Conservation (phyloP, 2,113 vertebrate genomes). For the Taxidea taxus region DNA sequence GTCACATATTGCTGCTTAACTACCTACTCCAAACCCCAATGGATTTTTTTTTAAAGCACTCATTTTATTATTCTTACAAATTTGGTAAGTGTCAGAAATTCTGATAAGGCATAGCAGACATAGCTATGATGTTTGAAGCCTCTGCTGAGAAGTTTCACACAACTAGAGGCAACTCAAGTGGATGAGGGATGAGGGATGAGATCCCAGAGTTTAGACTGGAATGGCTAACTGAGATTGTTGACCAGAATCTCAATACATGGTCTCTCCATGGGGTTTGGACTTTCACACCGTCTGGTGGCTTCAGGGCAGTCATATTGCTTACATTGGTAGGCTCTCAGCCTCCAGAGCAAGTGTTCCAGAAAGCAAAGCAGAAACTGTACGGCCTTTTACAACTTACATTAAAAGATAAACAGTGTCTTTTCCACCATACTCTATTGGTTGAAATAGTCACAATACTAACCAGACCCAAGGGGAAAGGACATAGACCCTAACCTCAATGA, state of each 20-base stretch:
- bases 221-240: too few relatives aligned
- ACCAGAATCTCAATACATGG: neutral
- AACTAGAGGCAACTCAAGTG: too few relatives aligned
- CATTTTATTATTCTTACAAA: neutral
- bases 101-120: neutral
- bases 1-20: neutral
- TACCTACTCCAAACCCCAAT: neutral
- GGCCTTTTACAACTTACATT: too few relatives aligned
- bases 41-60: neutral
- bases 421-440: too few relatives aligned
- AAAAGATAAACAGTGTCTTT: neutral
- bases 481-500: neutral
- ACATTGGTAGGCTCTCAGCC: neutral
- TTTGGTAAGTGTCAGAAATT: neutral
- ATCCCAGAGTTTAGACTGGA: neutral
- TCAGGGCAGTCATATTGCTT: neutral
- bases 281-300: neutral
- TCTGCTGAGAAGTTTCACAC: neutral
- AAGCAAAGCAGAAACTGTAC: neutral
- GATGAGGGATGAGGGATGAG: rapidly evolving
- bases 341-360: neutral
- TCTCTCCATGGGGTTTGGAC: too few relatives aligned
- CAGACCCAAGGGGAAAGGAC: neutral
- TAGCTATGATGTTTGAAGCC: neutral
- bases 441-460: neutral